A percentile compares a stretch with the other conserved stretches of the same genome.
Evolutionary conservation across 2,113 vertebrate genomes (phyloP).

Genomic region (Abramis brama): DNA sequence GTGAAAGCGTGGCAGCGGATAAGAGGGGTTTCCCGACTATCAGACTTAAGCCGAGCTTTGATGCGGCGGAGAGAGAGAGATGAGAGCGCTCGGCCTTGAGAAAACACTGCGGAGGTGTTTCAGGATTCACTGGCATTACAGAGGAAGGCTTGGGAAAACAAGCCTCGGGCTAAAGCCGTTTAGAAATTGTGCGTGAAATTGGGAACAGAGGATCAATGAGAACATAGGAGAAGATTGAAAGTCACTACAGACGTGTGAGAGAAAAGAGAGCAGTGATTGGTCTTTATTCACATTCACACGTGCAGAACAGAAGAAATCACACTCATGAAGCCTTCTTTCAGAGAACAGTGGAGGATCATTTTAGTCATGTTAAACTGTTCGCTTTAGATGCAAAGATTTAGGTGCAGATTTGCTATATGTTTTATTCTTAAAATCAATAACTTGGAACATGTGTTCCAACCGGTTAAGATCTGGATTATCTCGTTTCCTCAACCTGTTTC

Average conservation of each 20-base stretch:
- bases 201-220: conserved; percentile 78
- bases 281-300: conserved; percentile 37
- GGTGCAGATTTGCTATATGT: not conserved
- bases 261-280: conserved; percentile 4
- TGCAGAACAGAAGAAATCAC: conserved; percentile 17
- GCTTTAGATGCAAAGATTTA: not conserved
- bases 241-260: conserved; percentile 51
- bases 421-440: not conserved
- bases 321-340: not conserved
- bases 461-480: no score
- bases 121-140: conserved; percentile 74
- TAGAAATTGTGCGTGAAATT: conserved; percentile 75
- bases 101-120: conserved; percentile 67
- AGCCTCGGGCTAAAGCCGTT: conserved; percentile 70
- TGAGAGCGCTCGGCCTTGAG: conserved; percentile 56
- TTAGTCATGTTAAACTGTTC: not conserved
- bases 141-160: conserved; percentile 77
- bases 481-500: not conserved
- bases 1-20: conserved; percentile 43
- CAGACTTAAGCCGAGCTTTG: conserved; percentile 48
- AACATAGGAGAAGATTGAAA: conserved; percentile 73
- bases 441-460: not conserved
- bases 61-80: conserved; percentile 59
- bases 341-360: not conserved
- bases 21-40: conserved; percentile 49